Evolutionary conservation across 2,888 invertebrate species (phyloP).

Genomic region (Aelia acuminata): DNA sequence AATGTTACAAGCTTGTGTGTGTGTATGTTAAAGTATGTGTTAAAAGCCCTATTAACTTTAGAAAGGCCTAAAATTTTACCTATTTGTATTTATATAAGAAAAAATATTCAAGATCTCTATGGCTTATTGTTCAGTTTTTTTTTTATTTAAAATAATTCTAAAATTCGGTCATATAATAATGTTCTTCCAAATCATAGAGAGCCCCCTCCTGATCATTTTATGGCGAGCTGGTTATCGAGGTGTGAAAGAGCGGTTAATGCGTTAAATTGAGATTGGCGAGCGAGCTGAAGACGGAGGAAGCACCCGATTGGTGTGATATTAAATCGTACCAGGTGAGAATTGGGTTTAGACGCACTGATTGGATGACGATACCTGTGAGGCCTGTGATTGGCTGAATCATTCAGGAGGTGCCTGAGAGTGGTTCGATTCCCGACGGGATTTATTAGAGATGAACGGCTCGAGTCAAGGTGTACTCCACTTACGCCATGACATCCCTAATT

Average conservation of each 20-base stretch:
- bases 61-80: too few relatives aligned
- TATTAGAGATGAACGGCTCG: not conserved
- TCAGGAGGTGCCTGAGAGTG: not conserved
- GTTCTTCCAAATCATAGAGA: not conserved
- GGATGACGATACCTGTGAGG: not conserved
- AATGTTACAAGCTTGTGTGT: too few relatives aligned
- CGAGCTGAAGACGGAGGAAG: not conserved
- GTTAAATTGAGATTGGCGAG: not conserved
- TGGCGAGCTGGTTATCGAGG: not conserved
- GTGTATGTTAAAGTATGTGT: too few relatives aligned
- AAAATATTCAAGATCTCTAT: too few relatives aligned
- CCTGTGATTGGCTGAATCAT: not conserved
- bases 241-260: not conserved
- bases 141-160: not conserved
- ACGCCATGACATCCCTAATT: not conserved
- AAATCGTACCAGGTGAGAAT: conserved; percentile 7
- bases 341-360: not conserved
- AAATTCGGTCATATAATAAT: not conserved
- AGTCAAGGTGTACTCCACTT: not conserved
- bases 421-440: not conserved
- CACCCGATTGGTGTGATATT: conserved; percentile 3
- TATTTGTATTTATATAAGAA: too few relatives aligned
- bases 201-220: not conserved
- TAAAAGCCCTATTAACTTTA: too few relatives aligned
- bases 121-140: too few relatives aligned